Conservation (phyloP, 2,888 invertebrate species). For the Tachina lurida region DNA sequence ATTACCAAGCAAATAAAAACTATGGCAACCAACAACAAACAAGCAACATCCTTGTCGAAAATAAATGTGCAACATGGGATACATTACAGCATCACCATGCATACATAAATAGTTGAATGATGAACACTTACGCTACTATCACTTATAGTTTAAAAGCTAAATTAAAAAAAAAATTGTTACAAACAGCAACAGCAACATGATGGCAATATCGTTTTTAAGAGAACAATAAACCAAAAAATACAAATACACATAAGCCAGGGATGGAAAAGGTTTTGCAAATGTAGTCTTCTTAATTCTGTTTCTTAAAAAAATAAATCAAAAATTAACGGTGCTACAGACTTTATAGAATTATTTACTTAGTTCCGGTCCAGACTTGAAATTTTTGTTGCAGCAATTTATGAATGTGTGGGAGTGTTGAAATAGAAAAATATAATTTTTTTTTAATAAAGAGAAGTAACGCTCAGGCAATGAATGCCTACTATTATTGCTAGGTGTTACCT, state of each 20-base stretch:
- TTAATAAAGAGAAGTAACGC: too few relatives aligned
- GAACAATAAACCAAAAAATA: constrained; percentile 8
- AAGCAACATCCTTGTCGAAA: constrained; percentile 58
- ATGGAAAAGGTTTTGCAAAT: too few relatives aligned
- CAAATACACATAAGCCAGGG: not conserved
- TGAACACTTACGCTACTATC: constrained; percentile 27
- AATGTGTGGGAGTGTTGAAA: too few relatives aligned
- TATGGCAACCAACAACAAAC: constrained; percentile 58
- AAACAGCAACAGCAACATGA: constrained; percentile 52
- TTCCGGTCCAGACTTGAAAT: too few relatives aligned
- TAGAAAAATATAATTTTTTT: too few relatives aligned
- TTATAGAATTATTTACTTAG: too few relatives aligned
- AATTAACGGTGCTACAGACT: not conserved
- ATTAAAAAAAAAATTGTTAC: constrained; percentile 54
- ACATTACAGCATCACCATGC: constrained; percentile 1
- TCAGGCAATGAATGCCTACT: too few relatives aligned
- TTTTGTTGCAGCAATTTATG: too few relatives aligned
- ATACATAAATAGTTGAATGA: constrained; percentile 43
- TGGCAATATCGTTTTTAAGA: constrained; percentile 47
- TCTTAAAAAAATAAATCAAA: not conserved
- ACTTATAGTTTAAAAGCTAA: constrained; percentile 48
- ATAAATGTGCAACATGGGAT: constrained; percentile 62
- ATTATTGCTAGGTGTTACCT: too few relatives aligned
- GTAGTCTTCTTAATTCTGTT: too few relatives aligned
- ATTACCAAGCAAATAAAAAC: constrained; percentile 38